Evolutionary conservation across 2,888 invertebrate species (phyloP), one percentile per base, ranked within the genome.

Genomic region (Stomorhina lunata): DNA sequence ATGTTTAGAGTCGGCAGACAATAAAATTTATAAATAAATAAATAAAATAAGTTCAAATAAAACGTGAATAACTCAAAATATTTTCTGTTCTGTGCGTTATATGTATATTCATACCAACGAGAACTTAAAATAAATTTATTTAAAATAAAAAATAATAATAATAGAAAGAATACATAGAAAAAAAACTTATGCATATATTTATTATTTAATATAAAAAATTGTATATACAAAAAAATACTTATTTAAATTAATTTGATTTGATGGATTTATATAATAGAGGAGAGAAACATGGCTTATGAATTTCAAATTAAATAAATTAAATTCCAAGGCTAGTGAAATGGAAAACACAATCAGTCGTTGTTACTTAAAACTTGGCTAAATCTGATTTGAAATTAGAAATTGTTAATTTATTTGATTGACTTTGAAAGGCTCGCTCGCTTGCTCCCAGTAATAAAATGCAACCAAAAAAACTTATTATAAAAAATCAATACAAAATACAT

Each of bases 241-340:
- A 55, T 12, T 55, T 53, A 27, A 53, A n/a, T 53, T n/a, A n/a
- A 53, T n/a, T 63, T 32, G n/a, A 45, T 63, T 63, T 55, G 15
- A 32, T 32, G n/a, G n/a, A n/a, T n/a, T n/a, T n/a, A n/a, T n/a
- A n/a, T n/a, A n/a, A n/a, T 69, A 50, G 34, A 55, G 65, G 34
- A n/a, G n/a, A n/a, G n/a, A n/a, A n/a, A n/a, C 27, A 57, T 37
- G 53, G 45, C 17, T 59, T 63, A 61, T 50, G 37, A 57, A 55
- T 65, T 65, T 5, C 32, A 29, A 48, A 78, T 69, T 15, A 66
- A 68, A 75, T 40, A 29, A 48, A 78, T 69, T 15, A 66, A 68
- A 75, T 78, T 75, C 43, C 81, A 81, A 78, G 69, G 80, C 68
- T 45, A 80, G 48, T 72, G 61, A 65, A 69, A 71, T 81, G 69